A percentile compares a stretch with the other conserved stretches of the same genome.
These are phyloP conservation scores for Ceriagrion tenellum DNA, from an alignment of 2,888 invertebrate species.

Conservation along the genomic window DNA sequence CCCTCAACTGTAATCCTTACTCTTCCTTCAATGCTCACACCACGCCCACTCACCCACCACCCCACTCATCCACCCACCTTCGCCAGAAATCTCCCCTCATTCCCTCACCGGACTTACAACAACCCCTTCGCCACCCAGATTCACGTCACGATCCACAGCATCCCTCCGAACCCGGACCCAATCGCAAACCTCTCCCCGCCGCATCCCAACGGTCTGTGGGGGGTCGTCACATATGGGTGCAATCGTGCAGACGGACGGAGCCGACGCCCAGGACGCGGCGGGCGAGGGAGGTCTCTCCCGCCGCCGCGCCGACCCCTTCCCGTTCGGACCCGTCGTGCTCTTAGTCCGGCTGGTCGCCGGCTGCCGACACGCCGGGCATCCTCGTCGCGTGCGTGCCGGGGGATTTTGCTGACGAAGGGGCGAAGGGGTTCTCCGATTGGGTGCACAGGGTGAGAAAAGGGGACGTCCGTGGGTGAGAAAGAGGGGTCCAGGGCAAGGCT, in stretches of 20 bases:
- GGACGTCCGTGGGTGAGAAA: not conserved
- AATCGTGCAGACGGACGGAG: not conserved
- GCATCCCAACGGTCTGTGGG: not conserved
- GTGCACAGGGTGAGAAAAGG: not conserved
- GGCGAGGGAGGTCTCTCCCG: not conserved
- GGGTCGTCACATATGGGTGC: slow-evolving; percentile 2
- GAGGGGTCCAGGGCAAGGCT: not conserved
- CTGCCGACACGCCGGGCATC: not conserved
- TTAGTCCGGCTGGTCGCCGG: not conserved
- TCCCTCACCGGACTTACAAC: not conserved
- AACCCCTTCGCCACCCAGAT: not conserved
- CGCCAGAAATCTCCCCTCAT: not conserved
- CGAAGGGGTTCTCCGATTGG: not conserved
- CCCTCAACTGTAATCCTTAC: not conserved
- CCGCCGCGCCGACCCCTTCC: not conserved
- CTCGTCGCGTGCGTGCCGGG: not conserved
- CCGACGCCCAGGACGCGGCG: not conserved
- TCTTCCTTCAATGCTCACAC: not conserved
- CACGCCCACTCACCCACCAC: not conserved
- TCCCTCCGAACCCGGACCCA: not conserved
- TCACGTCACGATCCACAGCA: slow-evolving; percentile 4
- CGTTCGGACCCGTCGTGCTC: not conserved
- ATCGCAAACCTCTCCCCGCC: not conserved
- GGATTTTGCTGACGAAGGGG: not conserved
- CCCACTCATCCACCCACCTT: not conserved